Percentiles rank a stretch among this genome's conserved stretches.
phyloP scores from a whole-genome alignment of 1,140 invertebrate genomes.

The Tetragnatha versicolor region DNA sequence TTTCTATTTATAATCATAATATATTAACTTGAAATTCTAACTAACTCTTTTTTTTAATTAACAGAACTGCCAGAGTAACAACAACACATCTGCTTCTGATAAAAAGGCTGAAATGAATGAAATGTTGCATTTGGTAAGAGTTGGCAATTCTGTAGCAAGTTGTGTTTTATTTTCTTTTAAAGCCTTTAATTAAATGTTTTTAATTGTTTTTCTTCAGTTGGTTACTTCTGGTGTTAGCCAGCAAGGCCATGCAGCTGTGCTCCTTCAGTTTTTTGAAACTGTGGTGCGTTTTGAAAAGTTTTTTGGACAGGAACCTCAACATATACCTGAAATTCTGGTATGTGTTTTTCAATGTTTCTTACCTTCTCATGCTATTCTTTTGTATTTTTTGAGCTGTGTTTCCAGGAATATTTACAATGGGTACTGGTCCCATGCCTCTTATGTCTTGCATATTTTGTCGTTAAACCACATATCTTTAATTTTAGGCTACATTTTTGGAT shows the following conservation, averaged over 20 bases:
- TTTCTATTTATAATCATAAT: too few species aligned
- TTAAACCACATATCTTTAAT: background rate
- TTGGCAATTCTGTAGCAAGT: background rate
- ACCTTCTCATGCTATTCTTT: background rate
- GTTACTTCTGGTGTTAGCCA: constrained; percentile 66
- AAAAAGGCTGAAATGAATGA: constrained; percentile 66
- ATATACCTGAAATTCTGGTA: constrained; percentile 67
- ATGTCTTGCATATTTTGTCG: background rate
- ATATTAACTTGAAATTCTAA: too few species aligned
- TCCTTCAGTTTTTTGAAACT: constrained; percentile 69
- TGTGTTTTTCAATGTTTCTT: constrained; percentile 35
- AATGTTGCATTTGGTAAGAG: constrained; percentile 66
- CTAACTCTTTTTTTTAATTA: too few species aligned
- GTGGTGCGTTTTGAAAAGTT: constrained; percentile 70
- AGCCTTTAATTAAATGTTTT: constrained; percentile 4
- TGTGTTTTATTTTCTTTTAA: constrained; percentile 2
- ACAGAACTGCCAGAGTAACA: constrained; percentile 65
- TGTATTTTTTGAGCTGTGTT: too few species aligned
- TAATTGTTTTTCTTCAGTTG: constrained; percentile 62
- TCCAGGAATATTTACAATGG: background rate
- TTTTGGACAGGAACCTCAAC: constrained; percentile 66
- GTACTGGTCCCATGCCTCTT: too few species aligned
- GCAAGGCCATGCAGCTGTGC: constrained; percentile 66
- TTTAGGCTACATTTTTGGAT: constrained; percentile 68
- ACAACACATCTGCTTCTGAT: constrained; percentile 63